Evolutionary conservation across 2,797 vertebrate species (phyloP), one percentile per base, ranked within the genome.

Genomic region (Anas bernieri): DNA sequence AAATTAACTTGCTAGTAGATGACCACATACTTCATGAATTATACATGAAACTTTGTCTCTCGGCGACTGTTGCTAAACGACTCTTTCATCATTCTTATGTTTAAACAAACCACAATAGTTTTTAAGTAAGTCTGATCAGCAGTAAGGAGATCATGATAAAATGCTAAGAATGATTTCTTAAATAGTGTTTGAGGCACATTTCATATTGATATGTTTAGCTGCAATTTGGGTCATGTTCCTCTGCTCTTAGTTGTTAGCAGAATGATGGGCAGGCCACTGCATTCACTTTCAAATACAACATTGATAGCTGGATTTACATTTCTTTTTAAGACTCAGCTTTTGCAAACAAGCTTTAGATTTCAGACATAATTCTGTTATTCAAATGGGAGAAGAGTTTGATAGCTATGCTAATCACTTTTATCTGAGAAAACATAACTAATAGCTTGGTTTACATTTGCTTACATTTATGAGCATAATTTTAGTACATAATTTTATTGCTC

Each of bases 371-470:
- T 98, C 98, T 98, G 98, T 98, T 98, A 98, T 98, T 98, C 98
- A 98, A 97, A 98, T 98, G 97, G 97, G 97, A 98, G 95, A 98
- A 96, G 98, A 98, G 97, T 98, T 98, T 98, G 98, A 98, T 98
- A 97, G 98, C 97, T 98, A 98, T 98, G 98, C 98, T 98, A 98
- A 98, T 98, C 98, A 98, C 98, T 98, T 98, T 98, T 98, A 98
- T 98, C 98, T 98, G 97, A 97, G 97, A 98, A 98, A 98, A 98
- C 98, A 98, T 98, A 98, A 98, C 98, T 98, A 98, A 98, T 98
- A 97, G 98, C 98, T 98, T 97, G 97, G 97, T 98, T 98, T 98
- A 98, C 98, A 98, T 98, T 98, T 98, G 97, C 96, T 97, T 98
- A 98, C 98, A 98, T 98, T 98, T 98, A 98, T 98, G 98, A 97